Evolutionary conservation across 2,888 invertebrate genomes (phyloP).

Genomic region (Xanthostigma xanthostigma): DNA sequence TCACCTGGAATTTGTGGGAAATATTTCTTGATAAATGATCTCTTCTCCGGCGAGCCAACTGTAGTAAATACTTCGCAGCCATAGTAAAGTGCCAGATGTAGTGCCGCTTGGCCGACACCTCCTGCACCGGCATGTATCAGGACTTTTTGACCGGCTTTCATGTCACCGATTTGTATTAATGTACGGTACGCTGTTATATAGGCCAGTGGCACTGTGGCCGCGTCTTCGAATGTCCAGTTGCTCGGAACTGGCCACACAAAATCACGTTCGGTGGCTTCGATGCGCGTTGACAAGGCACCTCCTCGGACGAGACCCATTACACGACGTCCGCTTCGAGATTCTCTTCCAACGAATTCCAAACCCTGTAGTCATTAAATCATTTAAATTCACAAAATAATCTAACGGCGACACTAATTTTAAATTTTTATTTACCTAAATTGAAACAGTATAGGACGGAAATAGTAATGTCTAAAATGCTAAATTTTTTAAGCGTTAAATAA

Average conservation of each 20-base stretch:
- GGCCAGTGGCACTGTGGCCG: conserved; percentile 43
- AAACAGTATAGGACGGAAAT: no score
- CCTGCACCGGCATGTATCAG: conserved; percentile 40
- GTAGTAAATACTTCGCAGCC: conserved; percentile 47
- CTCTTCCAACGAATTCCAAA: conserved; percentile 45
- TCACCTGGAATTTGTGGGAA: conserved; percentile 28
- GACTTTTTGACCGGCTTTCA: conserved; percentile 27
- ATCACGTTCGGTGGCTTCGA: conserved; percentile 30
- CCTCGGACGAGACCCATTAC: conserved; percentile 31
- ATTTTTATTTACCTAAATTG: no score
- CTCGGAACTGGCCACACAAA: conserved; percentile 36
- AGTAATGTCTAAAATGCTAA: no score
- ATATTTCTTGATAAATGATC: conserved; percentile 32
- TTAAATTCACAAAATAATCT: no score
- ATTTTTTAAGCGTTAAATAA: no score
- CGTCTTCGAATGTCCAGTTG: conserved; percentile 38
- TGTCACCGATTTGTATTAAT: conserved; percentile 25
- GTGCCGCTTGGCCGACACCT: conserved; percentile 57
- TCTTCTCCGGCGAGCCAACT: conserved; percentile 38
- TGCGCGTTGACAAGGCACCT: conserved; percentile 38
- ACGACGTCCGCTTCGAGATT: conserved; percentile 19
- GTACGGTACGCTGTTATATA: conserved; percentile 35
- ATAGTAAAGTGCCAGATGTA: conserved; percentile 40
- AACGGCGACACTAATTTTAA: no score
- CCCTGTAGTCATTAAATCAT: conserved; percentile 25